Percentiles rank a stretch among this genome's conserved stretches.
phyloP scores from a whole-genome alignment of 2,888 invertebrate species.

The Ormia ochracea region DNA sequence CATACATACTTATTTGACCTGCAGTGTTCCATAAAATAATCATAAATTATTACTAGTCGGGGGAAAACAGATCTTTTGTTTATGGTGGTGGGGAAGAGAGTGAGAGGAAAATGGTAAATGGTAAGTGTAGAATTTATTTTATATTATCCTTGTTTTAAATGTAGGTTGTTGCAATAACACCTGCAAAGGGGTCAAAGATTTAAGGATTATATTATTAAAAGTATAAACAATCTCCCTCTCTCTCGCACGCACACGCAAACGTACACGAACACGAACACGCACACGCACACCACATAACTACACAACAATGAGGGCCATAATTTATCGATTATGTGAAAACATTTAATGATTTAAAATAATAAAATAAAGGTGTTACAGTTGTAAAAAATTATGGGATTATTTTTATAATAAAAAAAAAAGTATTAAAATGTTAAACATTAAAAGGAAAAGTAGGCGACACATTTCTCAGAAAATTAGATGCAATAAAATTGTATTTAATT shows the following conservation, averaged over 20 bases:
- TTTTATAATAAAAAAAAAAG: neutral
- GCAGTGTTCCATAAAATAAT: conserved; percentile 36
- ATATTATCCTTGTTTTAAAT: neutral
- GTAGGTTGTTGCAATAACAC: conserved; percentile 42
- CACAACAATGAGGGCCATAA: conserved; percentile 14
- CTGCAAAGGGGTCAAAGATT: conserved; percentile 58
- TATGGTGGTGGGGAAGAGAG: neutral
- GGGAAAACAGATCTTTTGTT: conserved; percentile 35
- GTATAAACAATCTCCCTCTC: no score
- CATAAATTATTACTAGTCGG: conserved; percentile 54
- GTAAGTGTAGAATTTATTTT: neutral
- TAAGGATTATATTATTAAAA: conserved; percentile 42
- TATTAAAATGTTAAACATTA: neutral
- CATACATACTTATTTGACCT: conserved; percentile 1
- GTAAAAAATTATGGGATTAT: conserved; percentile 17
- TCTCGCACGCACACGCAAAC: no score
- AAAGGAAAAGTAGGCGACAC: conserved; percentile 48
- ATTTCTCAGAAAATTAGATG: conserved; percentile 33
- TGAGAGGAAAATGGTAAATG: neutral
- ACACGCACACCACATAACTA: neutral
- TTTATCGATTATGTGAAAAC: conserved; percentile 47
- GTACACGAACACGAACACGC: no score
- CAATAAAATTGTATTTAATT: neutral
- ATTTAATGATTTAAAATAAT: conserved; percentile 22
- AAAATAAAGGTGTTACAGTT: conserved; percentile 46